phyloP scores from a whole-genome alignment of 1,140 invertebrate species.

The Andrena cerasifolii region DNA sequence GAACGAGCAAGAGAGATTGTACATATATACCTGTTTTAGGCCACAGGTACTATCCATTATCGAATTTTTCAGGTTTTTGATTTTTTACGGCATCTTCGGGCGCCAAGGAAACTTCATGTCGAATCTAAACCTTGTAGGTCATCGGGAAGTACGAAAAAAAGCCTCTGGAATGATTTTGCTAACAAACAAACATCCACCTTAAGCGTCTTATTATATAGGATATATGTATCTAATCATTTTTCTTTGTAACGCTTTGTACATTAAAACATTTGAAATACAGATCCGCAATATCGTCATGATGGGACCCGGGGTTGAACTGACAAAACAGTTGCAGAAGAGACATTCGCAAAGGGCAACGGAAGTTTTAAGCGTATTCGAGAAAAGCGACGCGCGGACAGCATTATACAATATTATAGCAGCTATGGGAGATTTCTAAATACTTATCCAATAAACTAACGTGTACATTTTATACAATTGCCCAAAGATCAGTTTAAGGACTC shows the following conservation, averaged over 20 bases:
- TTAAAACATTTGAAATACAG: no score
- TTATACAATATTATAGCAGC: constrained; percentile 91
- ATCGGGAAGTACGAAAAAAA: no score
- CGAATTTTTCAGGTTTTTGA: no score
- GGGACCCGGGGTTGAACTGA: constrained; percentile 88
- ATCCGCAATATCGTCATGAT: constrained; percentile 85
- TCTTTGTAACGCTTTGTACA: no score
- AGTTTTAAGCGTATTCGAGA: constrained; percentile 88
- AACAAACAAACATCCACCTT: no score
- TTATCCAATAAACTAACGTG: constrained; percentile 85
- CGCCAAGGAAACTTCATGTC: no score
- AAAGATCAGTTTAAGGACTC: constrained; percentile 52
- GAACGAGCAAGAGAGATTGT: no score
- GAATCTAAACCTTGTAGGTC: no score
- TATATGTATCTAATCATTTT: constrained; percentile 69
- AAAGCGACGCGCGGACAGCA: constrained; percentile 89
- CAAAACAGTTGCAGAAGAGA: constrained; percentile 88
- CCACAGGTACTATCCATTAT: no score
- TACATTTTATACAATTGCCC: constrained; percentile 36
- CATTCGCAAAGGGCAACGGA: constrained; percentile 90
- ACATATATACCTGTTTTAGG: no score
- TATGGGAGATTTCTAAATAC: constrained; percentile 87
- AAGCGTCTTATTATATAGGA: background rate
- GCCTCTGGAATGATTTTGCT: no score
- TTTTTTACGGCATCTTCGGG: no score